phyloP scores from a whole-genome alignment of 2,888 invertebrate species.

The Eupithecia exiguata region DNA sequence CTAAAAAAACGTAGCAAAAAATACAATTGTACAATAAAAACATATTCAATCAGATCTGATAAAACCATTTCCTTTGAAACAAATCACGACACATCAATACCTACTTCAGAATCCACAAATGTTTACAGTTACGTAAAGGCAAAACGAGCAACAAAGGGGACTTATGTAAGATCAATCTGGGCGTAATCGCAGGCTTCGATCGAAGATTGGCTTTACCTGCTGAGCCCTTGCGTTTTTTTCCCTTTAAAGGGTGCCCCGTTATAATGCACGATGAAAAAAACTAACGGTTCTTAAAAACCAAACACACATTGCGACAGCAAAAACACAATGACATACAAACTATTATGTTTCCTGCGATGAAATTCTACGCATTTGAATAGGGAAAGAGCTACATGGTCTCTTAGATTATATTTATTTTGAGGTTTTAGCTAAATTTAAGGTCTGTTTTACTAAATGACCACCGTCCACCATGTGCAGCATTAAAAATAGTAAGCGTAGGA shows the following conservation, averaged over 20 bases:
- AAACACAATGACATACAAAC: slow-evolving; percentile 78
- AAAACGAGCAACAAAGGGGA: slow-evolving; percentile 62
- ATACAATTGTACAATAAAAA: slow-evolving; percentile 17
- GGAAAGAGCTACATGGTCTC: slow-evolving; percentile 41
- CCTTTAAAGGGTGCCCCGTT: slow-evolving; percentile 74
- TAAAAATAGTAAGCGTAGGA: background rate
- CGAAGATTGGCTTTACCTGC: slow-evolving; percentile 80
- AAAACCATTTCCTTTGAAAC: slow-evolving; percentile 24
- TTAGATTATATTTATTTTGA: background rate
- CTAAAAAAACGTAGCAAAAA: slow-evolving; percentile 10
- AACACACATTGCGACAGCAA: slow-evolving; percentile 77
- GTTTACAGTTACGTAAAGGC: slow-evolving; percentile 68
- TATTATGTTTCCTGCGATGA: slow-evolving; percentile 72
- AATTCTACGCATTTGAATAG: slow-evolving; percentile 60
- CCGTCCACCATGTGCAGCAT: background rate
- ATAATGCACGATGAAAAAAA: slow-evolving; percentile 69
- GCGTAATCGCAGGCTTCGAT: slow-evolving; percentile 72
- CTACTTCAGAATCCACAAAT: slow-evolving; percentile 37
- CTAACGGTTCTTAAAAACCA: slow-evolving; percentile 76
- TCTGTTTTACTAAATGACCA: background rate
- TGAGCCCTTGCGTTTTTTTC: slow-evolving; percentile 67
- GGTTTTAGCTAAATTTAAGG: background rate
- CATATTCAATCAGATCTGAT: slow-evolving; percentile 28
- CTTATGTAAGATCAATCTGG: slow-evolving; percentile 69
- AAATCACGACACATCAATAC: slow-evolving; percentile 30